Percentiles rank a stretch among this genome's conserved stretches.
Evolutionary conservation across 2,113 vertebrate species (phyloP).

Genomic region (Ahaetulla prasina): DNA sequence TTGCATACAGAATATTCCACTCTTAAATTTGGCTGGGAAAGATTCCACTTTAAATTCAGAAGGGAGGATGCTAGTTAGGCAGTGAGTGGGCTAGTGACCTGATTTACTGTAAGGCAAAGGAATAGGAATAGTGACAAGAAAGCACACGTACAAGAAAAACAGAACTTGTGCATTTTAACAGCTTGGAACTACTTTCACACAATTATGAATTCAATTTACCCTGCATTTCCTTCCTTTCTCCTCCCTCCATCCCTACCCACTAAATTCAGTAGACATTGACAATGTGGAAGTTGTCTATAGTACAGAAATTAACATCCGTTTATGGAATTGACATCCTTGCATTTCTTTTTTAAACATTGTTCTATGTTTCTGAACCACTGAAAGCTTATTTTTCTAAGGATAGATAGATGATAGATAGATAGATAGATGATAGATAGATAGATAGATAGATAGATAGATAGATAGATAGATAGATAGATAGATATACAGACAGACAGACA

Average conservation of each 20-base stretch:
- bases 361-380: constrained; percentile 18
- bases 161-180: background rate
- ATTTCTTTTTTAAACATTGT: background rate
- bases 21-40: background rate
- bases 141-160: background rate
- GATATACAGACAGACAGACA: no score
- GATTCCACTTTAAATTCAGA: background rate
- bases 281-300: background rate
- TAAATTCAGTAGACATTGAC: background rate
- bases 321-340: background rate
- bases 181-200: background rate
- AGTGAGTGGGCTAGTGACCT: background rate
- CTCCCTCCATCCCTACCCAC: background rate
- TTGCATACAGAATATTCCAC: background rate
- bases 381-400: constrained; percentile 20
- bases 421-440: no score
- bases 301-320: background rate
- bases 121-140: background rate
- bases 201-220: background rate
- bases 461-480: no score
- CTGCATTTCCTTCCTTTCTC: background rate
- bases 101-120: background rate
- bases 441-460: no score
- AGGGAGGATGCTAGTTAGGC: background rate
- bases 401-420: no score